Base-by-base conservation (phyloP, 2,797 vertebrate genomes). In the Sylvia borin region DNA sequence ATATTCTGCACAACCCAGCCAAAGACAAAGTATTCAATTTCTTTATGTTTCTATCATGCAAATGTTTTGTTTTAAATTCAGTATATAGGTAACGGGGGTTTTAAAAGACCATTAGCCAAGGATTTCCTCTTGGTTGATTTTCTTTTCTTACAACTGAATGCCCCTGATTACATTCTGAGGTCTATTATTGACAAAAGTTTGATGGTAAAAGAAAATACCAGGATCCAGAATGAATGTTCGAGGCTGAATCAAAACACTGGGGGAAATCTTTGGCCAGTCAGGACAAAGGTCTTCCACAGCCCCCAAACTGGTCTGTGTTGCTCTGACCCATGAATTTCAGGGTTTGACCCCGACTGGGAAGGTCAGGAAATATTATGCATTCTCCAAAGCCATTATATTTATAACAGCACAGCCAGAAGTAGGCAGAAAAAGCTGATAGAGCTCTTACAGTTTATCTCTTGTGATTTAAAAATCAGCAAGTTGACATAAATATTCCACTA, bases 61-160 rank as follows among this genome's bases (percentile, higher is more conserved):
- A 9, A 3, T 36, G 12, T 53, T 92, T 54, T 48, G 38, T 61
- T 85, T 85, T 85, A 66, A 64, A 51, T 60, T 53, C 17, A 24
- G 2, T 31, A 9, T 24, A 3, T 22, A 66, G 26, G 15, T n/a
- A 75, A 58, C 4, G 4, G 26, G 0, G 1, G 9, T 34, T 58
- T 72, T 53, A 60, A n/a, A 51, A 76, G 40, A 15, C 10, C 24
- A 2, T 62, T 58, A 43, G 5, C 11, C 0, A 1, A 55, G 40
- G 27, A 74, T 24, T 88, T 71, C 75, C 16, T 89, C 25, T 38
- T 26, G 2, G 7, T 27, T 78, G 10, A 34, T 88, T 90, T 76
- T 47, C 10, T 48, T 47, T 54, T 36, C 61, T 84, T 50, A 27
- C 15, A 68, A 0, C 10, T 11, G 40, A 50, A 45, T 21, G 12